Evolutionary conservation across 1,140 invertebrate species (phyloP).

Genomic region (Charaxes varanes): DNA sequence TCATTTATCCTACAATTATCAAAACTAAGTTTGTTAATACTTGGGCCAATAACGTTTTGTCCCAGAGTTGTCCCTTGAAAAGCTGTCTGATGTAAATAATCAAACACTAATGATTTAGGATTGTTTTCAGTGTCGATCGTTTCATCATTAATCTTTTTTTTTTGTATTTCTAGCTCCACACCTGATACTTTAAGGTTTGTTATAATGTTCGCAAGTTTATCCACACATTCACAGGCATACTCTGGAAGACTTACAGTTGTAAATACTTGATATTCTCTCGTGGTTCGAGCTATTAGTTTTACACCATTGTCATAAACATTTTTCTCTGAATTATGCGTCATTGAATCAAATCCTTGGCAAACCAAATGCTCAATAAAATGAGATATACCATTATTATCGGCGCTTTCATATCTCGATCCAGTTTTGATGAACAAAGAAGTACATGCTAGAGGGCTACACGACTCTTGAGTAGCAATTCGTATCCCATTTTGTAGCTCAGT

Average conservation of each 20-base stretch:
- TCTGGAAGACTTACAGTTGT: slow-evolving; percentile 81
- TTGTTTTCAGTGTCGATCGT: slow-evolving; percentile 78
- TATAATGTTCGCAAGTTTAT: slow-evolving; percentile 82
- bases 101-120: slow-evolving; percentile 83
- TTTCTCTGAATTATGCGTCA: slow-evolving; percentile 79
- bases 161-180: slow-evolving; percentile 79
- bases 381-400: slow-evolving; percentile 82
- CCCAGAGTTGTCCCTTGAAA: slow-evolving; percentile 82
- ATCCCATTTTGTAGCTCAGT: slow-evolving; percentile 35
- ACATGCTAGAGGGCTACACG: slow-evolving; percentile 62
- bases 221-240: slow-evolving; percentile 76
- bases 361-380: slow-evolving; percentile 89
- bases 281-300: slow-evolving; percentile 84
- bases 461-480: slow-evolving; percentile 35
- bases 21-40: slow-evolving; percentile 80
- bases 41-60: slow-evolving; percentile 82
- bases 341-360: slow-evolving; percentile 82
- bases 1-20: slow-evolving; percentile 78
- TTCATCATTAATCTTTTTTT: slow-evolving; percentile 77
- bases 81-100: slow-evolving; percentile 83
- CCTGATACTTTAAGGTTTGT: slow-evolving; percentile 78
- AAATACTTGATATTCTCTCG: slow-evolving; percentile 85
- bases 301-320: slow-evolving; percentile 82
- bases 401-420: slow-evolving; percentile 82
- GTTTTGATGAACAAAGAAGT: slow-evolving; percentile 85